A percentile compares a stretch with the other conserved stretches of the same genome.
Conservation (phyloP, 2,888 invertebrate genomes). For the Polia nebulosa region DNA sequence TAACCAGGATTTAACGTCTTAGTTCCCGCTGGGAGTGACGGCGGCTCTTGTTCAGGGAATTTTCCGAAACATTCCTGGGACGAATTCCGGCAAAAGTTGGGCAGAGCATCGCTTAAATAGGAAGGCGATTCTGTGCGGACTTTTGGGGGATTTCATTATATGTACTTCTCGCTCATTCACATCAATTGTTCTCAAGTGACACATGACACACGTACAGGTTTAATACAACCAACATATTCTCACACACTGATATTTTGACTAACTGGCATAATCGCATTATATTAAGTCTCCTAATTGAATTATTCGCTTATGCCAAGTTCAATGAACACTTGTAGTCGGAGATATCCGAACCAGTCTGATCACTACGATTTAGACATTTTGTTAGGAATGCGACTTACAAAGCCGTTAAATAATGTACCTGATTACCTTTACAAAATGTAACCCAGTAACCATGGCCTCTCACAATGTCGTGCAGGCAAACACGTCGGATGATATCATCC, state of each 20-base stretch:
- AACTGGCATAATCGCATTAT: slow-evolving; percentile 63
- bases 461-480: slow-evolving; percentile 65
- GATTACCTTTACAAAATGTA: slow-evolving; percentile 75
- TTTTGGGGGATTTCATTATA: slow-evolving; percentile 50
- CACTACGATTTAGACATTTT: slow-evolving; percentile 37
- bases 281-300: slow-evolving; percentile 64
- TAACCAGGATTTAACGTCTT: slow-evolving; percentile 88
- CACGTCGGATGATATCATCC: slow-evolving; percentile 80
- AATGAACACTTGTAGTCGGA: slow-evolving; percentile 57
- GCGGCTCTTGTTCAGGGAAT: slow-evolving; percentile 80
- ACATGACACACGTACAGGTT: slow-evolving; percentile 4
- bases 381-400: slow-evolving; percentile 49
- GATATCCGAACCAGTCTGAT: slow-evolving; percentile 50
- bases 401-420: slow-evolving; percentile 63
- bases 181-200: slow-evolving; percentile 32
- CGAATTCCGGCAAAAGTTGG: slow-evolving; percentile 86
- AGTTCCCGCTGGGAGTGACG: slow-evolving; percentile 79
- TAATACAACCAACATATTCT: slow-evolving; percentile 26
- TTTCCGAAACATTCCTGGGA: slow-evolving; percentile 84
- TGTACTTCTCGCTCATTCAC: slow-evolving; percentile 30
- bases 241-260: slow-evolving; percentile 43
- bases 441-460: slow-evolving; percentile 72
- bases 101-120: slow-evolving; percentile 71
- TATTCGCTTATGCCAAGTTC: slow-evolving; percentile 63
- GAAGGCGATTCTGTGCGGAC: slow-evolving; percentile 68